These are phyloP conservation scores for Mystacides longicornis DNA, from an alignment of 2,888 invertebrate species.

Conservation along the genomic window DNA sequence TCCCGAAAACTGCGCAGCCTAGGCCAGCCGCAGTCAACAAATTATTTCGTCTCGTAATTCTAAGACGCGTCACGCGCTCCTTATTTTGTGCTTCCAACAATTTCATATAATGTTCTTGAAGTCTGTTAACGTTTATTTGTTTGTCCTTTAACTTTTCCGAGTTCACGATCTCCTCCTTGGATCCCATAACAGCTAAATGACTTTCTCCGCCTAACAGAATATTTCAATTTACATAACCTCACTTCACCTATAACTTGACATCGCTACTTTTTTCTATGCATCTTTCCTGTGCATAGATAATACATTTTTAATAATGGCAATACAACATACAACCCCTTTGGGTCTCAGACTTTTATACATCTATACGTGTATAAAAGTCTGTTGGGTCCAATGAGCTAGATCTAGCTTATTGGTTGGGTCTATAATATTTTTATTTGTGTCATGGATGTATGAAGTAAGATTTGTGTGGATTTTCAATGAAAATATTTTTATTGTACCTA, in stretches of 20 bases:
- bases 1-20: conserved; percentile 62
- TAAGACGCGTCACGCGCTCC: conserved; percentile 61
- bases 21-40: conserved; percentile 58
- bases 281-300: too few relatives aligned
- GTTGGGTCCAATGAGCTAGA: too few relatives aligned
- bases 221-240: conserved; percentile 13
- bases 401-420: too few relatives aligned
- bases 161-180: conserved; percentile 34
- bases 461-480: too few relatives aligned
- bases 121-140: conserved; percentile 44
- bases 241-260: background rate
- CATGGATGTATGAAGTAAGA: too few relatives aligned
- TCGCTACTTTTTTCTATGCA: too few relatives aligned
- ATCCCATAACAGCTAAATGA: conserved; percentile 4
- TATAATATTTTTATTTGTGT: too few relatives aligned
- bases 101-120: conserved; percentile 73
- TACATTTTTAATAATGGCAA: too few relatives aligned
- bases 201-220: background rate
- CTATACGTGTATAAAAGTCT: too few relatives aligned
- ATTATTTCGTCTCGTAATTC: conserved; percentile 57
- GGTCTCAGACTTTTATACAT: too few relatives aligned
- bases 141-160: conserved; percentile 42
- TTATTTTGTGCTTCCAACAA: conserved; percentile 69
- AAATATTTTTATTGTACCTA: too few relatives aligned
- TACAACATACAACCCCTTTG: too few relatives aligned